phyloP scores from a whole-genome alignment of 2,888 invertebrate genomes.

The Diaphora mendica region DNA sequence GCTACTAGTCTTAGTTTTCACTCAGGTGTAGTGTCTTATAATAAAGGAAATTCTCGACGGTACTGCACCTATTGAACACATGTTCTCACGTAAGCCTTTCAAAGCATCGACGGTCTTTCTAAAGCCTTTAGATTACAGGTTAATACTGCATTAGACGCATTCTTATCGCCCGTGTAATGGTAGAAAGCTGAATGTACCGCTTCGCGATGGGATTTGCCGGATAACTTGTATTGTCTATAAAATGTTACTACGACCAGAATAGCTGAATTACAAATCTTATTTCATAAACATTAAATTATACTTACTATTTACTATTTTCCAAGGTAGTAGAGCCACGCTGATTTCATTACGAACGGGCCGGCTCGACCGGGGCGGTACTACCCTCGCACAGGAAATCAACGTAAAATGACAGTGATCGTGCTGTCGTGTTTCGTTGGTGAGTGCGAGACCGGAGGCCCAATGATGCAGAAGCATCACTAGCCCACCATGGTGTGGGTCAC shows the following conservation, averaged over 20 bases:
- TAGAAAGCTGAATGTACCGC: not conserved
- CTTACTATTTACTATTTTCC: too few species aligned
- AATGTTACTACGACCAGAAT: slow-evolving; percentile 1
- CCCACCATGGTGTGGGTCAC: too few species aligned
- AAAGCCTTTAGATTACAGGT: not conserved
- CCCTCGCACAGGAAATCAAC: too few species aligned
- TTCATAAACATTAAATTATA: not conserved
- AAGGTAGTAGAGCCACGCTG: too few species aligned
- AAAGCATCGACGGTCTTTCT: not conserved
- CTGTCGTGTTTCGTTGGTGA: too few species aligned
- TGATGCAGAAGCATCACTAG: too few species aligned
- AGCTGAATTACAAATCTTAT: not conserved
- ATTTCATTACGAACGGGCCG: too few species aligned
- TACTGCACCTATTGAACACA: not conserved
- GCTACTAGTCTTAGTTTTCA: not conserved
- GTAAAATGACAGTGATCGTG: too few species aligned
- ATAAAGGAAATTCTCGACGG: not conserved
- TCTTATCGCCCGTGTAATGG: not conserved
- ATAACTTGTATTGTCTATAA: slow-evolving; percentile 1
- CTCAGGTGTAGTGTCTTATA: not conserved
- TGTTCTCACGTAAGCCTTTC: not conserved
- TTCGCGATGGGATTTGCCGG: not conserved
- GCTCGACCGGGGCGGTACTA: too few species aligned
- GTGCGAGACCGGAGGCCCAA: too few species aligned
- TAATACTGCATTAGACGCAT: not conserved